Percentiles rank a stretch among this genome's conserved stretches.
phyloP scores from a whole-genome alignment of 2,797 vertebrate species.

The Manis pentadactyla region DNA sequence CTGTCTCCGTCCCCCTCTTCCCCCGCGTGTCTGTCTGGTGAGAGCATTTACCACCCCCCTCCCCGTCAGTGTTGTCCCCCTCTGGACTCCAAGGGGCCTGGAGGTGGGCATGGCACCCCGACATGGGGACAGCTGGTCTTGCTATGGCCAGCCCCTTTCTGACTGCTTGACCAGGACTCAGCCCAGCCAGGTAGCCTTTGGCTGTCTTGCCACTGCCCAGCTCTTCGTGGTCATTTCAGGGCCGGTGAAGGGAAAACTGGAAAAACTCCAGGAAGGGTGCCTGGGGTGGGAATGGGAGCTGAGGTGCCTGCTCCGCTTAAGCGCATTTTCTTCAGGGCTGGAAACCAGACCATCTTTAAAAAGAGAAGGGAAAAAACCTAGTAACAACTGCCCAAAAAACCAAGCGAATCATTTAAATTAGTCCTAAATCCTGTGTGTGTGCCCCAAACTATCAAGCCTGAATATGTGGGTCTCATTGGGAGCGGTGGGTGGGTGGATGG shows the following conservation, averaged over 20 bases:
- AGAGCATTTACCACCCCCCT: accelerated
- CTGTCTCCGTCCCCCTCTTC: neutral
- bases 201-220: accelerated
- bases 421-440: accelerated
- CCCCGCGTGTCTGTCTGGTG: neutral
- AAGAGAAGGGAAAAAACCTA: neutral
- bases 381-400: accelerated
- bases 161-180: neutral
- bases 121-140: accelerated
- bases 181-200: accelerated
- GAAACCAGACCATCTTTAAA: neutral
- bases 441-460: accelerated
- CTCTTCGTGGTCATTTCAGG: neutral
- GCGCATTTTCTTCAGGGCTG: neutral
- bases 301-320: neutral
- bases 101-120: neutral
- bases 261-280: neutral
- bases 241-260: neutral
- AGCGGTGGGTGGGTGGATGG: neutral
- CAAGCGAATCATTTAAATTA: neutral
- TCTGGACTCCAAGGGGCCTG: neutral
- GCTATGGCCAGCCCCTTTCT: neutral
- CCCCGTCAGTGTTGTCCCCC: neutral
- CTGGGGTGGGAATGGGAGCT: accelerated
- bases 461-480: accelerated